Conservation (phyloP, 2,888 invertebrate species). For the Aleiodes leptofemur region DNA sequence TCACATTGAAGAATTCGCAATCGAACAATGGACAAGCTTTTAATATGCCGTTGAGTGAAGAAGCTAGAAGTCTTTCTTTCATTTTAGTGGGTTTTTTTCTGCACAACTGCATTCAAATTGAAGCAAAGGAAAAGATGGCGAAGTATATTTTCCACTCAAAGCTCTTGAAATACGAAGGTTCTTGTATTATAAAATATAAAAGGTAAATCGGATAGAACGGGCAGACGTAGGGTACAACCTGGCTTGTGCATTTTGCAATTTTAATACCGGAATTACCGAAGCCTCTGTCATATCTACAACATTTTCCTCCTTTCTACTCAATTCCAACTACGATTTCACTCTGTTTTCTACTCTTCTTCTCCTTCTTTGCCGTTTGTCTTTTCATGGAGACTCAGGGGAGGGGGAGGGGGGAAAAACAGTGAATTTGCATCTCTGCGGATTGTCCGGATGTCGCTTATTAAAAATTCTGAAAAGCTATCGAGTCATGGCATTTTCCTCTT, state of each 20-base stretch:
- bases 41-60: constrained; percentile 63
- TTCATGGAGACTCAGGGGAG: background rate
- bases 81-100: constrained; percentile 59
- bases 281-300: constrained; percentile 42
- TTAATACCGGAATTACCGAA: constrained; percentile 67
- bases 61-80: constrained; percentile 61
- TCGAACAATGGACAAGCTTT: constrained; percentile 64
- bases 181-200: constrained; percentile 29
- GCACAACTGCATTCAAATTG: constrained; percentile 26
- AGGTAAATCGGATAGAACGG: constrained; percentile 43
- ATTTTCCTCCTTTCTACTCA: constrained; percentile 24
- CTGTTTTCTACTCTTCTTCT: constrained; percentile 32
- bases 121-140: constrained; percentile 13
- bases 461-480: constrained; percentile 62
- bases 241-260: constrained; percentile 66
- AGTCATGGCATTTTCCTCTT: constrained; percentile 27
- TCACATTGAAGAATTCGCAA: constrained; percentile 43
- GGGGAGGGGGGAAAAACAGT: constrained; percentile 46
- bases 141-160: constrained; percentile 26
- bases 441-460: constrained; percentile 62
- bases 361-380: constrained; percentile 11
- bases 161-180: constrained; percentile 10
- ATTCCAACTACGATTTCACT: constrained; percentile 27
- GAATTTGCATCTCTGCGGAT: constrained; percentile 60
- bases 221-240: constrained; percentile 39